These are phyloP conservation scores for Phaethornis superciliosus DNA, from an alignment of 2,113 vertebrate genomes.

Conservation along the genomic window DNA sequence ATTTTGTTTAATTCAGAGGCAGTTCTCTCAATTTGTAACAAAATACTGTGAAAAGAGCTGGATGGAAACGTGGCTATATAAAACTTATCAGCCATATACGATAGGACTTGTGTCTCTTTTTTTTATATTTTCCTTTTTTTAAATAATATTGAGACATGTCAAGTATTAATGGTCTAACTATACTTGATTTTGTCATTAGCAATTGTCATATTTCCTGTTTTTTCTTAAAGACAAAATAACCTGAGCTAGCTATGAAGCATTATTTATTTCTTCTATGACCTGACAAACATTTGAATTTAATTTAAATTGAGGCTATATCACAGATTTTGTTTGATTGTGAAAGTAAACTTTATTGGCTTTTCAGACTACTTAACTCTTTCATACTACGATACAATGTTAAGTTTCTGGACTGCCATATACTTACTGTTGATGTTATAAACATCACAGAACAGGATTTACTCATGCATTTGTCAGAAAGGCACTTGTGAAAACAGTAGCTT, in stretches of 20 bases:
- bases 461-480: neutral
- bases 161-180: neutral
- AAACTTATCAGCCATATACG: neutral
- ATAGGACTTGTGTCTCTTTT: neutral
- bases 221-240: neutral
- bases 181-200: neutral
- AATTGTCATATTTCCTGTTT: neutral
- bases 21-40: neutral
- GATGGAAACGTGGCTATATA: neutral
- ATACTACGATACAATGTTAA: neutral
- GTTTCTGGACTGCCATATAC: neutral
- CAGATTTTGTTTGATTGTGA: neutral
- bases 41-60: neutral
- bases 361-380: neutral
- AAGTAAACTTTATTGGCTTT: neutral
- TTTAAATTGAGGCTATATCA: neutral
- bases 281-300: neutral
- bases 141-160: neutral
- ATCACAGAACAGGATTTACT: neutral
- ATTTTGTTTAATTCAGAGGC: neutral
- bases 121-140: neutral
- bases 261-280: neutral
- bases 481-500: neutral
- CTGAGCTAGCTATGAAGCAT: neutral
- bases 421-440: neutral